These are phyloP conservation scores for Erethizon dorsatum DNA, from an alignment of 2,797 vertebrate species.

Conservation along the genomic window DNA sequence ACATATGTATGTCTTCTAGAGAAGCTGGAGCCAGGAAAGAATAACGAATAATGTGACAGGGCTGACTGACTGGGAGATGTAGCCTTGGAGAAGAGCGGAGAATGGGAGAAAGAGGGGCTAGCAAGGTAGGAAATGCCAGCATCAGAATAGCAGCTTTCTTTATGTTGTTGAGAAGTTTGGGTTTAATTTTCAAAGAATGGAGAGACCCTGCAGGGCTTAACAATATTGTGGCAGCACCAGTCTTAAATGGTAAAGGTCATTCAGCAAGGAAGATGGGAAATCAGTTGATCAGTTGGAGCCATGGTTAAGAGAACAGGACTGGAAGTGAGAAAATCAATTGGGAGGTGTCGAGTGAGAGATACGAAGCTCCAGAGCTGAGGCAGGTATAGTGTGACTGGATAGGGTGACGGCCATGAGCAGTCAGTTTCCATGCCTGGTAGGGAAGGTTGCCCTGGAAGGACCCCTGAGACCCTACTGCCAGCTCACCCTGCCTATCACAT, in stretches of 20 bases:
- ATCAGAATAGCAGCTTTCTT: not conserved
- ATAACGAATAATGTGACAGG: not conserved
- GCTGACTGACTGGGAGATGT: not conserved
- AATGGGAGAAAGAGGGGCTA: not conserved
- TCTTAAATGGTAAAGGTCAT: not conserved
- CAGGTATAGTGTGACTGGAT: not conserved
- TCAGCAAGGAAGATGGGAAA: not conserved
- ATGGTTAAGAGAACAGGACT: not conserved
- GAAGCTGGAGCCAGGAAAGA: not conserved
- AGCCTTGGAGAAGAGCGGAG: rapidly evolving
- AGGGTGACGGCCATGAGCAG: not conserved
- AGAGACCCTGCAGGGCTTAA: not conserved
- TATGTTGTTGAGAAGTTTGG: not conserved
- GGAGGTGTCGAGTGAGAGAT: not conserved
- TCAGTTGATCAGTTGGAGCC: not conserved
- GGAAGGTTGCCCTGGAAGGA: not conserved
- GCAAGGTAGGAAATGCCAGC: not conserved
- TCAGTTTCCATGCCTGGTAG: not conserved
- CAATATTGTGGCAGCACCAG: not conserved
- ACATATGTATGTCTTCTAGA: not conserved
- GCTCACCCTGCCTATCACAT: rapidly evolving
- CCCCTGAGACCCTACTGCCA: rapidly evolving
- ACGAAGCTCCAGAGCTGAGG: not conserved
- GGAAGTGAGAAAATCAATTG: not conserved
- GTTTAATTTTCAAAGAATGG: not conserved